Percentiles rank a stretch among this genome's conserved stretches.
phyloP scores from a whole-genome alignment of 23 tunicate genomes.

The Ascidia mentula region DNA sequence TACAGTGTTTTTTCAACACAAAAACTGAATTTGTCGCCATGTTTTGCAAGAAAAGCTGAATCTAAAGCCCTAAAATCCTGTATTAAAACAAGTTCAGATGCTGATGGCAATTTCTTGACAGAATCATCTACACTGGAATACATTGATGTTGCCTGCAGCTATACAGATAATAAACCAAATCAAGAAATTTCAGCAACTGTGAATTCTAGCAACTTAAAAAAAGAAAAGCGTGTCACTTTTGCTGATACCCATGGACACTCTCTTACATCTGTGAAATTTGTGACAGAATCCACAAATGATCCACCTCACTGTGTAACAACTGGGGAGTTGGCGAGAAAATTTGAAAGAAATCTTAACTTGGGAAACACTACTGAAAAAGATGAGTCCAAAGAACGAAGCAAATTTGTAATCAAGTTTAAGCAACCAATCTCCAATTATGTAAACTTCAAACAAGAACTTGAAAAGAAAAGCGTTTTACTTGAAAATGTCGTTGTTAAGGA shows the following conservation, averaged over 20 bases:
- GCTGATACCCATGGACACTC: slow-evolving; percentile 77
- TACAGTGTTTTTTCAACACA: neutral
- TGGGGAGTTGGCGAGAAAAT: slow-evolving; percentile 26
- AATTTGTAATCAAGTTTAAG: slow-evolving; percentile 48
- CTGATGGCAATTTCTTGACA: neutral
- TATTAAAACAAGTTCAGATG: neutral
- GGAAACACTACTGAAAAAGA: neutral
- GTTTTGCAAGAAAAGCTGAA: slow-evolving; percentile 4
- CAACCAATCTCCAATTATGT: slow-evolving; percentile 83
- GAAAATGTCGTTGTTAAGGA: slow-evolving; percentile 65
- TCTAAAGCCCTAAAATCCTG: slow-evolving; percentile 25
- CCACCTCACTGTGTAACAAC: slow-evolving; percentile 54
- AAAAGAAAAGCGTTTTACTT: slow-evolving; percentile 42
- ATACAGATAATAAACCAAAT: too few relatives aligned
- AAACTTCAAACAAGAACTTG: slow-evolving; percentile 55
- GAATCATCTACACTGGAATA: too few relatives aligned
- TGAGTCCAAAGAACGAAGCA: neutral
- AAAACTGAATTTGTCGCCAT: neutral
- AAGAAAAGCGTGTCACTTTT: slow-evolving; percentile 74
- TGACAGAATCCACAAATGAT: slow-evolving; percentile 66
- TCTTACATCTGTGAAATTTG: slow-evolving; percentile 61
- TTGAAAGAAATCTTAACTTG: slow-evolving; percentile 38
- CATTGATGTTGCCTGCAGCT: too few relatives aligned
- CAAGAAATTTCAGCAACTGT: too few relatives aligned
- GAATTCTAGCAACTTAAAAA: too few relatives aligned